phyloP scores from a whole-genome alignment of 2,113 vertebrate genomes.

The Egretta garzetta region DNA sequence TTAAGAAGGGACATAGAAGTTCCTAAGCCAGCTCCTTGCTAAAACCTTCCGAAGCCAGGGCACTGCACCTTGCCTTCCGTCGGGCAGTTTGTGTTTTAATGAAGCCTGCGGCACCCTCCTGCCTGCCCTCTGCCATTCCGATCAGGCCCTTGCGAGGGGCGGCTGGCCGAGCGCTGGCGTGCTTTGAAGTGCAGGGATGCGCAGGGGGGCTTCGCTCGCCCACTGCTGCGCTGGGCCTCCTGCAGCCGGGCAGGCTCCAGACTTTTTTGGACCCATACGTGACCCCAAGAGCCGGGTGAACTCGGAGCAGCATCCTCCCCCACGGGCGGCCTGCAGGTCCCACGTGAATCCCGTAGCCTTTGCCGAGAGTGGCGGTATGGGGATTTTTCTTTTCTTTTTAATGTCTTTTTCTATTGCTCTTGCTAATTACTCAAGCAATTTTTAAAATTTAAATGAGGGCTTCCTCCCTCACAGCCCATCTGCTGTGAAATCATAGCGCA shows the following conservation, averaged over 20 bases:
- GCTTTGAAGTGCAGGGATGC: background rate
- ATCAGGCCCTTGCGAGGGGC: background rate
- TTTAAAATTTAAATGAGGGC: slow-evolving; percentile 70
- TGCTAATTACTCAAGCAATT: slow-evolving; percentile 69
- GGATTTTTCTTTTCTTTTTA: slow-evolving; percentile 43
- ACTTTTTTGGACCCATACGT: background rate
- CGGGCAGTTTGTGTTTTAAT: background rate
- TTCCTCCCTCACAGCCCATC: slow-evolving; percentile 71
- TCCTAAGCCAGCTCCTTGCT: background rate
- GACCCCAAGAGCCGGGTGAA: background rate
- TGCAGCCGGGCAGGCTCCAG: background rate
- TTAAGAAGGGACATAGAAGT: background rate
- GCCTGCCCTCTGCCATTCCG: background rate
- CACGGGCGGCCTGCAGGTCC: background rate
- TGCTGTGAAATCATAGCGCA: slow-evolving; percentile 67
- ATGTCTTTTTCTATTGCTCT: slow-evolving; percentile 43
- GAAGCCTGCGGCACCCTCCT: background rate
- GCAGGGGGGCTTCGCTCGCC: background rate
- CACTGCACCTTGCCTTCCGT: background rate
- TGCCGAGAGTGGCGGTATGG: background rate
- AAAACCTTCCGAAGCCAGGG: background rate
- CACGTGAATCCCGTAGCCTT: background rate
- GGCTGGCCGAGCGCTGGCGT: rapidly evolving
- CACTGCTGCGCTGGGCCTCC: background rate
- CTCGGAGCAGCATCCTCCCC: background rate